These are phyloP conservation scores for Lapara coniferarum DNA, from an alignment of 2,888 invertebrate species.

Conservation along the genomic window DNA sequence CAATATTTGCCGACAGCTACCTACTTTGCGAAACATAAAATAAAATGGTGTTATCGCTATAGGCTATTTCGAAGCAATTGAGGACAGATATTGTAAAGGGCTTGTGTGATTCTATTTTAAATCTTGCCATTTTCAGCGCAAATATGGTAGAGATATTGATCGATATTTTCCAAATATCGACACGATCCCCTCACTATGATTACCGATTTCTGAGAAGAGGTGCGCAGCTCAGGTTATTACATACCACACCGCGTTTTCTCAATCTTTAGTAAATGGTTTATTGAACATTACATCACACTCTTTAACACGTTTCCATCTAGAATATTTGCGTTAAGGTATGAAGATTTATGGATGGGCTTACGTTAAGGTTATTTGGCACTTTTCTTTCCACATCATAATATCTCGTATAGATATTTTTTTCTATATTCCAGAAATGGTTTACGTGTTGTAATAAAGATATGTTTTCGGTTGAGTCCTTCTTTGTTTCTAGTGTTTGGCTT, in stretches of 20 bases:
- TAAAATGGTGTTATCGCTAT: no score
- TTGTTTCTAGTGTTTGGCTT: no score
- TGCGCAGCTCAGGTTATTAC: not conserved
- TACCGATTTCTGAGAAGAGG: not conserved
- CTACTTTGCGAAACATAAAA: no score
- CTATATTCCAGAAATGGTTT: no score
- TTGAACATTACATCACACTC: conserved; percentile 21
- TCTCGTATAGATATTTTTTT: no score
- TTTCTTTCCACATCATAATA: not conserved
- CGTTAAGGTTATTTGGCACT: not conserved
- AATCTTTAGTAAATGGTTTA: conserved; percentile 21
- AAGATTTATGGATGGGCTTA: conserved; percentile 7
- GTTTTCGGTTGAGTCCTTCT: no score
- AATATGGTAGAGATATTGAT: not conserved
- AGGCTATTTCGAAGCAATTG: no score
- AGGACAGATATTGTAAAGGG: no score
- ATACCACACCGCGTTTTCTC: conserved; percentile 3
- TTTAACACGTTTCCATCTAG: conserved; percentile 13
- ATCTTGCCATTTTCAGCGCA: not conserved
- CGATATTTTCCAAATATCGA: not conserved
- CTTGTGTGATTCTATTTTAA: no score
- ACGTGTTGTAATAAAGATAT: no score
- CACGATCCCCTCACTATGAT: not conserved
- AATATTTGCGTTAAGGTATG: conserved; percentile 10
- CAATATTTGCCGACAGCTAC: no score